These are phyloP conservation scores for Stenodema calcarata DNA, from an alignment of 2,888 invertebrate genomes.

Conservation along the genomic window DNA sequence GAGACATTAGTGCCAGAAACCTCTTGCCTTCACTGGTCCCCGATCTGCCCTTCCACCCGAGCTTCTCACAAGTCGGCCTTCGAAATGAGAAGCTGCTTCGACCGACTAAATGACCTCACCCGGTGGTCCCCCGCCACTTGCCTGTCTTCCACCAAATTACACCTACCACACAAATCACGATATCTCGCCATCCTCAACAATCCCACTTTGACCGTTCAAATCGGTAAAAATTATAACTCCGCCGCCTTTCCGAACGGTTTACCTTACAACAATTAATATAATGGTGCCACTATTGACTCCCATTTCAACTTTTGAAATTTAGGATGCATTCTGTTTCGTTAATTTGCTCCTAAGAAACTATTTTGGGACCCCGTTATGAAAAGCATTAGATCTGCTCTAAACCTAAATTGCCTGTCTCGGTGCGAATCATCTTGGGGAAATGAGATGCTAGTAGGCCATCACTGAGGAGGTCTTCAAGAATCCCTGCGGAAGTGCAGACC, in stretches of 20 bases:
- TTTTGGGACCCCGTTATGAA: too few relatives aligned
- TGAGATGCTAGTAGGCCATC: too few relatives aligned
- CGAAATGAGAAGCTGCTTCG: constrained; percentile 20
- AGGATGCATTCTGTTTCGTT: not conserved
- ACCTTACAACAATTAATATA: not conserved
- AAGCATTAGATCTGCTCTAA: too few relatives aligned
- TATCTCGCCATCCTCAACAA: constrained; percentile 27
- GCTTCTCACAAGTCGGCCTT: constrained; percentile 17
- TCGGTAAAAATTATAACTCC: constrained; percentile 10
- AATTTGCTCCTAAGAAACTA: too few relatives aligned
- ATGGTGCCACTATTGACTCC: not conserved
- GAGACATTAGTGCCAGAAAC: constrained; percentile 29
- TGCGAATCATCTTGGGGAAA: too few relatives aligned
- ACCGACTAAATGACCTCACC: constrained; percentile 21
- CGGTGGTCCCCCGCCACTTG: constrained; percentile 6
- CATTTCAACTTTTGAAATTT: not conserved
- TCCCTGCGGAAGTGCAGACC: too few relatives aligned
- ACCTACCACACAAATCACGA: constrained; percentile 29
- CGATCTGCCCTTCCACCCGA: not conserved
- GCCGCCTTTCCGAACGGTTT: not conserved
- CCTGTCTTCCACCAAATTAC: constrained; percentile 11
- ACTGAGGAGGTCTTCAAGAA: too few relatives aligned
- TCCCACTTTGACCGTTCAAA: constrained; percentile 6
- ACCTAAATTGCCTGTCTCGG: too few relatives aligned
- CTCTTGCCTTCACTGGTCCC: not conserved